phyloP scores from a whole-genome alignment of 2,797 vertebrate species.

The Fratercula arctica region DNA sequence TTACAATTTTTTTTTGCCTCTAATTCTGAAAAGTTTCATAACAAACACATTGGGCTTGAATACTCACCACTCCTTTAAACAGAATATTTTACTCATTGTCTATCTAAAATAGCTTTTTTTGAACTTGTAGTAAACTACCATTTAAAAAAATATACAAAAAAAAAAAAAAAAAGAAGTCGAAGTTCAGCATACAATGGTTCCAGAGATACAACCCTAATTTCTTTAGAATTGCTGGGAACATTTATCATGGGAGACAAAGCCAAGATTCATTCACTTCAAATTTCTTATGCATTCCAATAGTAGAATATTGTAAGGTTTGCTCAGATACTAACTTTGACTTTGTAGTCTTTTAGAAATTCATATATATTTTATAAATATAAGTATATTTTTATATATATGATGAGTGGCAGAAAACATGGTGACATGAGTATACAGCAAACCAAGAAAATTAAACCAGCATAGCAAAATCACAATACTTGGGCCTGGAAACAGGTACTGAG shows the following conservation, averaged over 20 bases:
- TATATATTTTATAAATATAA: neutral
- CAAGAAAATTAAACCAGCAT: neutral
- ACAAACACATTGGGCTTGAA: neutral
- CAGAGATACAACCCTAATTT: neutral
- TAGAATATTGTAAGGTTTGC: neutral
- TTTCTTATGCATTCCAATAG: neutral
- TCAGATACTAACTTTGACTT: neutral
- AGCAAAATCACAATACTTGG: neutral
- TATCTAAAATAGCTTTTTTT: neutral
- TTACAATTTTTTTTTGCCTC: accelerated
- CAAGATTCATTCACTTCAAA: neutral
- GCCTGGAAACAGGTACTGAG: neutral
- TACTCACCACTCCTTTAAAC: neutral
- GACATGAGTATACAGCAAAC: neutral
- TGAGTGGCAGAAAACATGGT: neutral
- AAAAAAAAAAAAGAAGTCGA: neutral
- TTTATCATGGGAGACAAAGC: neutral
- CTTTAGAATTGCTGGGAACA: neutral
- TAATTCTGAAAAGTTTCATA: neutral
- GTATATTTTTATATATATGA: neutral
- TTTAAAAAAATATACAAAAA: neutral
- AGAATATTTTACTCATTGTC: neutral
- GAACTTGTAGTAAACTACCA: neutral
- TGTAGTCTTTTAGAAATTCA: neutral
- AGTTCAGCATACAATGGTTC: neutral